Percentiles rank a stretch among this genome's conserved stretches.
Conservation (phyloP, 1,140 invertebrate species). For the Chymomyza costata region DNA sequence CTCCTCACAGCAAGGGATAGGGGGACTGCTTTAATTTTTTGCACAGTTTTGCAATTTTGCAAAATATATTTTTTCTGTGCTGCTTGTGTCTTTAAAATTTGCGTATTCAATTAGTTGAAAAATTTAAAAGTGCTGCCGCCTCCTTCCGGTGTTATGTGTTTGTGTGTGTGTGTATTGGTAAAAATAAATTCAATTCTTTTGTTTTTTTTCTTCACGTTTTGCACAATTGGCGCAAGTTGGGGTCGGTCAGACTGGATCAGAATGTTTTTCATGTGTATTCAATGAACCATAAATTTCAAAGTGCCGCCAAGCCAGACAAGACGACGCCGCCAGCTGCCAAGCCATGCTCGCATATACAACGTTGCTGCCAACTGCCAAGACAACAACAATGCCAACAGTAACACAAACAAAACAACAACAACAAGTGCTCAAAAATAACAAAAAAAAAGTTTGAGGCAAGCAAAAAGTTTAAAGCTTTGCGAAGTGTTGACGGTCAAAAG, state of each 20-base stretch:
- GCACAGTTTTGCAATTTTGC: slow-evolving; percentile 30
- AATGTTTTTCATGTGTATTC: slow-evolving; percentile 67
- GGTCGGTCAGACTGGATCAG: slow-evolving; percentile 24
- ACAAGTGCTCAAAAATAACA: slow-evolving; percentile 8
- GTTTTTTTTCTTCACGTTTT: slow-evolving; percentile 19
- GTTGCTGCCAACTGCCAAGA: slow-evolving; percentile 40
- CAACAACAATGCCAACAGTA: slow-evolving; percentile 12
- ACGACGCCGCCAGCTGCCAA: slow-evolving; percentile 45
- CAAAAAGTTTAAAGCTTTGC: slow-evolving; percentile 18
- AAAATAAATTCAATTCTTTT: slow-evolving; percentile 59
- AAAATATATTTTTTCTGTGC: too few species aligned
- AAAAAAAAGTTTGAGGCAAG: slow-evolving; percentile 47
- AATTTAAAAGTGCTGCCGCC: slow-evolving; percentile 34
- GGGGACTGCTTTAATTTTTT: slow-evolving; percentile 20
- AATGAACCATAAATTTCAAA: slow-evolving; percentile 73
- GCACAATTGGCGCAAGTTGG: too few species aligned
- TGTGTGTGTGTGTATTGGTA: slow-evolving; percentile 17
- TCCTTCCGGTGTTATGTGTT: slow-evolving; percentile 15
- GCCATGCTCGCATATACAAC: slow-evolving; percentile 53
- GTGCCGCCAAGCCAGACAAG: slow-evolving; percentile 56
- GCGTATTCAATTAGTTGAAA: slow-evolving; percentile 45
- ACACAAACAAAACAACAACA: slow-evolving; percentile 8
- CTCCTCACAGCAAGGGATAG: too few species aligned
- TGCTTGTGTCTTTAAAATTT: too few species aligned
- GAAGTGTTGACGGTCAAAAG: slow-evolving; percentile 20